Percentiles rank a stretch among this genome's conserved stretches.
phyloP scores from a whole-genome alignment of 1,140 invertebrate species.

The Atta cephalotes region DNA sequence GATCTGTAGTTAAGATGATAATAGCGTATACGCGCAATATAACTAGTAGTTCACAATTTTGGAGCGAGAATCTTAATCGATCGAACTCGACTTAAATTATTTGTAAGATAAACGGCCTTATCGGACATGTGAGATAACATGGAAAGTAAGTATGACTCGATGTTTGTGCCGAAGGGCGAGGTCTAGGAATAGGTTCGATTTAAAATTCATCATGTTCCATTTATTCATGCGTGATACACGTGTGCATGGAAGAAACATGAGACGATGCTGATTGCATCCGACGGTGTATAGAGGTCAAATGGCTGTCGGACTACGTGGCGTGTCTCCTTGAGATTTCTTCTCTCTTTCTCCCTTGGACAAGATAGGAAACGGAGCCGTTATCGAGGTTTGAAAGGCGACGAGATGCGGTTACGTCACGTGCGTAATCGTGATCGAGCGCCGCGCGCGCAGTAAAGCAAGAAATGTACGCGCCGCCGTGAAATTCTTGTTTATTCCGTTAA shows the following conservation, averaged over 20 bases:
- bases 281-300: constrained; percentile 64
- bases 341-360: not conserved
- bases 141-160: not conserved
- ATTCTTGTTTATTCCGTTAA: constrained; percentile 62
- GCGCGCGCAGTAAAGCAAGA: constrained; percentile 36
- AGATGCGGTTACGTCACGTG: constrained; percentile 54
- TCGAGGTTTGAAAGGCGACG: constrained; percentile 19
- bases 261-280: constrained; percentile 45
- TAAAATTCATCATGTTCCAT: constrained; percentile 69
- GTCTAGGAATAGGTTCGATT: constrained; percentile 38
- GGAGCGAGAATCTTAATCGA: constrained; percentile 14
- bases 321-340: not conserved
- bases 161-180: constrained; percentile 1
- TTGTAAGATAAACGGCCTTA: constrained; percentile 28
- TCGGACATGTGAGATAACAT: not conserved
- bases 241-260: constrained; percentile 69
- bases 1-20: not conserved
- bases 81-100: constrained; percentile 49
- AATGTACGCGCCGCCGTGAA: constrained; percentile 56
- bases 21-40: too few species aligned
- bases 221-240: constrained; percentile 71
- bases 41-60: not conserved
- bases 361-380: constrained; percentile 54
- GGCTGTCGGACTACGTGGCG: not conserved
- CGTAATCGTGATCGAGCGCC: constrained; percentile 44